Base-by-base conservation (phyloP, 2,888 invertebrate species). In the Arctia plantaginis region DNA sequence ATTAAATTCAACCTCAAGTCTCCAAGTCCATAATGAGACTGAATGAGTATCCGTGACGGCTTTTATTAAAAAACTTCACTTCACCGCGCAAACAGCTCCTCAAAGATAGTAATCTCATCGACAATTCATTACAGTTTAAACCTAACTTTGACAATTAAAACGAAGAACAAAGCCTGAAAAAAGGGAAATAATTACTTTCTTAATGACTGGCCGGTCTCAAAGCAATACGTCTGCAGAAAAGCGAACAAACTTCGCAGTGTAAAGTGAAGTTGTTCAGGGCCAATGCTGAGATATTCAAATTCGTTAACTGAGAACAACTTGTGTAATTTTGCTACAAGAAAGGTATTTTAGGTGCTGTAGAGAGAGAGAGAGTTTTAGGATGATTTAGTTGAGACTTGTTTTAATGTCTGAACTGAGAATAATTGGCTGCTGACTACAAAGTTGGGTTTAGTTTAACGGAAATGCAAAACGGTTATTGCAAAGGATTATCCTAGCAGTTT, bases 121-220 rank as follows among this genome's bases (percentile, higher is more conserved):
- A 75, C 81, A 85, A 89, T 90, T 89, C 86, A 87, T 90, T 88
- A 89, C 89, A 89, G 86, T 89, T 89, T 88, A 83, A 83, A 85
- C 83, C 82, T 76, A 93, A 94, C 93, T 94, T 94, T 82, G 90
- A 91, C 93, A 94, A 94, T 94, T 94, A 94, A 93, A 93, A 91
- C 86, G 89, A 92, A 87, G 86, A 88, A 91, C 91, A 92, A 92
- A 91, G 90, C 86, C 85, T 81, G 75, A 90, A 91, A 91, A 90
- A 91, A 91, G 81, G 87, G 87, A 92, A 93, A 93, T 91, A 92
- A 93, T 92, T 91, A 90, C 90, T 92, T 92, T 90, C 90, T 90
- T 93, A 94, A 93, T 91, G 93, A 93, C 89, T 91, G 89, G 64
- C 82, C 82, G 83, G 84, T 85, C 80, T 86, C 85, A 85, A 86